These are phyloP conservation scores for Rhea pennata DNA, from an alignment of 2,113 vertebrate genomes.

Conservation along the genomic window DNA sequence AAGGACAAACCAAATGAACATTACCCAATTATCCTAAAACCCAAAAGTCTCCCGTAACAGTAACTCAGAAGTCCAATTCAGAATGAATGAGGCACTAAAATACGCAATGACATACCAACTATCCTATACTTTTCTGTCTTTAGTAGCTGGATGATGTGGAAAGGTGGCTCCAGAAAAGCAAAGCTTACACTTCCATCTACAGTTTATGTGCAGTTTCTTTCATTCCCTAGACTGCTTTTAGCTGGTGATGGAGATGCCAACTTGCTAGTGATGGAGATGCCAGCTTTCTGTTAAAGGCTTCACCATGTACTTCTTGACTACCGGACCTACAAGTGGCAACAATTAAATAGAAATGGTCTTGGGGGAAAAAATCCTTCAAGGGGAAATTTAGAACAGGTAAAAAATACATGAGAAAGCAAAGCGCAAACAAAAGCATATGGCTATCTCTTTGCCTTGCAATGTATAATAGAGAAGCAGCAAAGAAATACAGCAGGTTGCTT, in stretches of 20 bases:
- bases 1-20: neutral
- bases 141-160: neutral
- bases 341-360: neutral
- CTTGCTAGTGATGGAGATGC: neutral
- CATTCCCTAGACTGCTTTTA: neutral
- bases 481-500: neutral
- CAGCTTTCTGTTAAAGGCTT: neutral
- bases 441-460: neutral
- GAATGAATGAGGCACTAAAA: neutral
- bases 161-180: neutral
- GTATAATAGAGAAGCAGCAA: neutral
- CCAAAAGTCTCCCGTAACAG: neutral
- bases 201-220: neutral
- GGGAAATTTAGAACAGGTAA: neutral
- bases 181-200: neutral
- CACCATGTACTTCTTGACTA: neutral
- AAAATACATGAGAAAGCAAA: neutral
- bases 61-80: fast-evolving
- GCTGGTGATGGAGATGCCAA: neutral
- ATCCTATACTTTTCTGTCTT: neutral
- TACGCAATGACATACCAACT: fast-evolving
- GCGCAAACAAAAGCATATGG: neutral
- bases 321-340: neutral
- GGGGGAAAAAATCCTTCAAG: neutral
- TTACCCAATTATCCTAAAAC: neutral